Percentiles rank a stretch among this genome's conserved stretches.
phyloP scores from a whole-genome alignment of 2,888 invertebrate genomes.

The Cephonodes hylas region DNA sequence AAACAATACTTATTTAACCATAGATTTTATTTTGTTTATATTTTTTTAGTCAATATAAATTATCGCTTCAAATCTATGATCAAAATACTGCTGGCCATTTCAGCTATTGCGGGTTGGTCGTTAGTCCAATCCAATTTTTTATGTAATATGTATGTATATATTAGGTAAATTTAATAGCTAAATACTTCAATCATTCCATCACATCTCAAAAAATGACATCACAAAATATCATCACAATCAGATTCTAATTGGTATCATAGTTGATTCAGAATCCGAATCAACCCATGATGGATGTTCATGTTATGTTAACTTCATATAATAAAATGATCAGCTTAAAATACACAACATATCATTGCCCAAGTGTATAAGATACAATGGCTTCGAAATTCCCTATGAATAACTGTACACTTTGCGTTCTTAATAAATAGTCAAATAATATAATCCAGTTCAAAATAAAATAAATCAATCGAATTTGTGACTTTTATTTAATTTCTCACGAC shows the following conservation, averaged over 20 bases:
- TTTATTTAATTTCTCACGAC: not conserved
- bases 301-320: too few relatives aligned
- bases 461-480: not conserved
- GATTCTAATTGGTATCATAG: not conserved
- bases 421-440: constrained; percentile 8
- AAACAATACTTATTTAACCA: too few relatives aligned
- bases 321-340: not conserved
- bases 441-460: constrained; percentile 10
- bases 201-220: too few relatives aligned
- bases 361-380: constrained; percentile 12
- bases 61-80: too few relatives aligned
- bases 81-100: too few relatives aligned
- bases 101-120: too few relatives aligned
- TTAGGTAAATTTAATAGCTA: too few relatives aligned
- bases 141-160: too few relatives aligned
- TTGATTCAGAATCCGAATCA: not conserved
- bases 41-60: too few relatives aligned
- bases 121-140: too few relatives aligned
- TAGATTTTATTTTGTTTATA: too few relatives aligned
- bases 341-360: constrained; percentile 15
- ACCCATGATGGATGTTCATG: not conserved
- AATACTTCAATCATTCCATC: too few relatives aligned
- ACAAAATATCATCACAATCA: not conserved
- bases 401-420: constrained; percentile 1
- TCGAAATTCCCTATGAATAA: not conserved